Conservation (phyloP, 1,140 invertebrate species). For the Cotesia chilonis region DNA sequence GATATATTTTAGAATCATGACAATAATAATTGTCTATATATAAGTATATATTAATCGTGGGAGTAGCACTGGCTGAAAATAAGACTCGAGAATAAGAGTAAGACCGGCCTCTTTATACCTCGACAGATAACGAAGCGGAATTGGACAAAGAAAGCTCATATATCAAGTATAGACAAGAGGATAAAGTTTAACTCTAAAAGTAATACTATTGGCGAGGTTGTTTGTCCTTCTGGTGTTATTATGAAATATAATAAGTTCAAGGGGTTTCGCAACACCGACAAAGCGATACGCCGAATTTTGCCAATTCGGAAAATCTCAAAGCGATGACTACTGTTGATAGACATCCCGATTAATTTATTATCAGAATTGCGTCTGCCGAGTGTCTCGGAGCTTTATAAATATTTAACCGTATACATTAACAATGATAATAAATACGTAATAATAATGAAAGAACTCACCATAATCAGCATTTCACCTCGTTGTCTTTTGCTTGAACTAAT, state of each 20-base stretch:
- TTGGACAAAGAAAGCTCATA: slow-evolving; percentile 45
- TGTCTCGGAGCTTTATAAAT: too few relatives aligned
- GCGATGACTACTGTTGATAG: neutral
- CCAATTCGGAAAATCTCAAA: slow-evolving; percentile 35
- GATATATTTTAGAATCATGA: slow-evolving; percentile 15
- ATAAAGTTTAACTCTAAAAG: slow-evolving; percentile 17
- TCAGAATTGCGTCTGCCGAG: neutral
- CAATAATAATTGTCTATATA: neutral
- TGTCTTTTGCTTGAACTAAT: slow-evolving; percentile 8
- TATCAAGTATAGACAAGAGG: slow-evolving; percentile 50
- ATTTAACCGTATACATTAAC: too few relatives aligned
- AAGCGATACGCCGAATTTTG: slow-evolving; percentile 40
- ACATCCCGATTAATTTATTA: slow-evolving; percentile 12
- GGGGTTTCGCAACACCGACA: slow-evolving; percentile 41
- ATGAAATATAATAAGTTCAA: slow-evolving; percentile 25
- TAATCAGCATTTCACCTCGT: too few relatives aligned
- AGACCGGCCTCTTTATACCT: slow-evolving; percentile 43
- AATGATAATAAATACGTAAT: too few relatives aligned
- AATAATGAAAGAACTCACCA: too few relatives aligned
- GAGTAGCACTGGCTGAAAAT: slow-evolving; percentile 21
- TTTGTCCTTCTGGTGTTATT: slow-evolving; percentile 22
- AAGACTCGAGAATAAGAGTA: slow-evolving; percentile 30
- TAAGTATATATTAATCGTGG: slow-evolving; percentile 32
- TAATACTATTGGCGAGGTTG: too few relatives aligned
- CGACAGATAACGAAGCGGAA: slow-evolving; percentile 47